These are phyloP conservation scores for Metaphire vulgaris DNA, from an alignment of 1,140 invertebrate genomes.

Conservation along the genomic window DNA sequence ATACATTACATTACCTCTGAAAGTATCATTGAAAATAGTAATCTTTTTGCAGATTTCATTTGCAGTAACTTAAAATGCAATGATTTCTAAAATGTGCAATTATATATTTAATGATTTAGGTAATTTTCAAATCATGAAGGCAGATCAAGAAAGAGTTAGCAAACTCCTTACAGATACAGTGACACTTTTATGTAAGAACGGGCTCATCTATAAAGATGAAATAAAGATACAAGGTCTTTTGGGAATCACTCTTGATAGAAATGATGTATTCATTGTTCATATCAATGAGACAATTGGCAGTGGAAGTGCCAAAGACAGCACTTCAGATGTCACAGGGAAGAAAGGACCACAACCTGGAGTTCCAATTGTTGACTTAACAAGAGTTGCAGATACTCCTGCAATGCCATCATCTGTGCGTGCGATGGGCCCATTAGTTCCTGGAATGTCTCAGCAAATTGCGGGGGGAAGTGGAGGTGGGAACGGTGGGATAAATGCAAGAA, in stretches of 20 bases:
- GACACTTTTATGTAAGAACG: constrained; percentile 29
- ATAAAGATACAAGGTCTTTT: constrained; percentile 29
- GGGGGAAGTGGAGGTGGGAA: too few species aligned
- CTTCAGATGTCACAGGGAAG: background rate
- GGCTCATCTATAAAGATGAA: constrained; percentile 25
- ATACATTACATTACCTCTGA: too few species aligned
- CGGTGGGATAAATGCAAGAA: too few species aligned
- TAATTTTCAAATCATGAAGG: constrained; percentile 21
- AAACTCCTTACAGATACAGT: constrained; percentile 29
- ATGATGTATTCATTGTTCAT: constrained; percentile 29
- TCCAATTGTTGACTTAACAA: background rate
- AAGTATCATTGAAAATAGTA: too few species aligned
- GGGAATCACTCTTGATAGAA: constrained; percentile 27
- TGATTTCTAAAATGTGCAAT: too few species aligned
- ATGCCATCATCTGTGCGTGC: background rate
- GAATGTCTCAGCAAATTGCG: background rate
- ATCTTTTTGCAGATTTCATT: too few species aligned
- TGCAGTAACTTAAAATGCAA: too few species aligned
- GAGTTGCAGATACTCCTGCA: background rate
- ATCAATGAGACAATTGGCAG: constrained; percentile 23
- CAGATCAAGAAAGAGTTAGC: constrained; percentile 26
- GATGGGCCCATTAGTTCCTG: background rate
- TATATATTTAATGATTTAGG: too few species aligned
- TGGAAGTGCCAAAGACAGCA: too few species aligned
- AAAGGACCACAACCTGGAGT: background rate